Evolutionary conservation across 2,888 invertebrate genomes (phyloP), one percentile per base, ranked within the genome.

Genomic region (Salticus scenicus): DNA sequence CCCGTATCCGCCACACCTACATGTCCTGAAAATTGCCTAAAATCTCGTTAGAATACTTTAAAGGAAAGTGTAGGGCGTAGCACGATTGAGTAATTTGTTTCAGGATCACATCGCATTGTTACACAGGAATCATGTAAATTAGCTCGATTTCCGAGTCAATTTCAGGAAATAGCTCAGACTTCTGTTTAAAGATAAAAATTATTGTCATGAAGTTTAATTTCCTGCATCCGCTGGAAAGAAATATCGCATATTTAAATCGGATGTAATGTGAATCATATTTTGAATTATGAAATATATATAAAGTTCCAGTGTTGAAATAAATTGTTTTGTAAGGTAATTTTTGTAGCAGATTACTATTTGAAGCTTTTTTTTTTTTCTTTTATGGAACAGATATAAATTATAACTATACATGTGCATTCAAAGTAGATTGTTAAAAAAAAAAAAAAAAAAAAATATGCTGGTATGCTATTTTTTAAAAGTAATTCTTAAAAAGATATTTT

Each of bases 11-110:
- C 10, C 28, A 27, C 63, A 63, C 63, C 63, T 14, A 63, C 63
- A 2, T 63, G 28, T 63, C 24, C 28, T 14, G 24, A 24, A 63
- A 63, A 63, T 63, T 28, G 14, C 10, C 7, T 14, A 20, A 2
- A 12, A 63, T 63, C 24, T 14, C 28, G 4, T 24, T 63, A 5
- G 7, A 63, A 27, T 28, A 63, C 10, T 4, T 27, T 7, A 5
- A 27, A 20, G 4, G 28, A 2, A 27, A 63, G 1, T 28, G 1
- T 8, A 24, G 17, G n/a, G n/a, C 47, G 2, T 4, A 47, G 17
- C 47, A n/a, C 76, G 70, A 83, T 83, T 83, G 77, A 83, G 83
- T 66, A 83, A 83, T 83, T 83, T 71, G 66, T 76, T 72, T 66
- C 37, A 64, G 47, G 30, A 20, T 31, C 30, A 66, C 63, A 31